Evolutionary conservation across 2,113 vertebrate species (phyloP).

Genomic region (Columba livia): DNA sequence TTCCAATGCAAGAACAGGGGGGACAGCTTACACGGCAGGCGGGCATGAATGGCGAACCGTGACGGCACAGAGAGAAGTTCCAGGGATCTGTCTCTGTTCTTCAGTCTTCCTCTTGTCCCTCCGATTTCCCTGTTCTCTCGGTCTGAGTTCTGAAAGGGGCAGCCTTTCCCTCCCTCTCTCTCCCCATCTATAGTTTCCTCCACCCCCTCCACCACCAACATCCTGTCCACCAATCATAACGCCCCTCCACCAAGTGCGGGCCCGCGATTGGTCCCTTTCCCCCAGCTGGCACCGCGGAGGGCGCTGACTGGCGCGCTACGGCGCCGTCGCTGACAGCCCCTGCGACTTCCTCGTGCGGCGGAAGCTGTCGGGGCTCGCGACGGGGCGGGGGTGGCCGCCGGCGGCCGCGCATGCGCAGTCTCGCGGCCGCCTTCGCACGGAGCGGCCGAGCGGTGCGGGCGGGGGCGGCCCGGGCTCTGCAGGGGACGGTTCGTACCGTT

Average conservation of each 20-base stretch:
- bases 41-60: accelerated
- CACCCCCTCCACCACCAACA: too few relatives aligned
- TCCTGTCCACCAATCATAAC: background rate
- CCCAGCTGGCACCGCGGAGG: background rate
- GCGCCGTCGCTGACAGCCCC: background rate
- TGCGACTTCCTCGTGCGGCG: constrained; percentile 21
- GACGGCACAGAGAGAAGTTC: accelerated
- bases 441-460: constrained; percentile 15
- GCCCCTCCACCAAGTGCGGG: accelerated
- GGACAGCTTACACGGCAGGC: accelerated
- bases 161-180: background rate
- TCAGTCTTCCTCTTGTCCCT: accelerated
- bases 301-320: background rate
- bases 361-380: constrained; percentile 6
- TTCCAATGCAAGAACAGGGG: background rate
- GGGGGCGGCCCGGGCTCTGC: background rate
- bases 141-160: accelerated
- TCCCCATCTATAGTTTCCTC: background rate
- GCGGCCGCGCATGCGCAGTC: constrained; percentile 6
- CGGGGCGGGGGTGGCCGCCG: background rate
- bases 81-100: accelerated
- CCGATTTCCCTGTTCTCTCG: accelerated
- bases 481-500: background rate
- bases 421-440: background rate
- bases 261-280: background rate